These are phyloP conservation scores for Toxotes jaculatrix DNA, from an alignment of 2,113 vertebrate genomes.

Conservation along the genomic window DNA sequence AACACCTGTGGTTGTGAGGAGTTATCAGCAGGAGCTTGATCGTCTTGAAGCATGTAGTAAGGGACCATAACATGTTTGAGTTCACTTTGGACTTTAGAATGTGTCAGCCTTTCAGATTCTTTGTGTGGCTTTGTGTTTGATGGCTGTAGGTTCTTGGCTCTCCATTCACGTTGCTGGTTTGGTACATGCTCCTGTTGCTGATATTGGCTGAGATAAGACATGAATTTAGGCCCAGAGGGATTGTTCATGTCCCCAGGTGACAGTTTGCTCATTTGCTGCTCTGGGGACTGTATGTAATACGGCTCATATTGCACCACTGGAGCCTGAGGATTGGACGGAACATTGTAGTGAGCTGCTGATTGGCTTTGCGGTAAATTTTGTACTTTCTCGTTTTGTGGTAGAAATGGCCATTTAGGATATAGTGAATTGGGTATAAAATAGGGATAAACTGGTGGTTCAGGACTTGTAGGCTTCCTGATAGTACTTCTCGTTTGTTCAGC, in stretches of 20 bases:
- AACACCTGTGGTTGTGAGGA: not conserved
- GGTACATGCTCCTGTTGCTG: not conserved
- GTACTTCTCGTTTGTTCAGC: not conserved
- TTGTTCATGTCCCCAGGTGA: not conserved
- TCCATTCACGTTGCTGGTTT: not conserved
- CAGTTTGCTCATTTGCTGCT: not conserved
- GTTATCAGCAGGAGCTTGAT: slow-evolving; percentile 5
- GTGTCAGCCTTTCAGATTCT: not conserved
- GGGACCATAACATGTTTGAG: not conserved
- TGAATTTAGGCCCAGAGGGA: not conserved
- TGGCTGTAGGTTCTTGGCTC: not conserved
- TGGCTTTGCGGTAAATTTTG: not conserved
- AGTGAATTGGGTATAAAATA: not conserved
- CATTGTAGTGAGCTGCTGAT: not conserved
- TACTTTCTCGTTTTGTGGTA: not conserved
- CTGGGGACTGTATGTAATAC: not conserved
- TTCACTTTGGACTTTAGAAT: not conserved
- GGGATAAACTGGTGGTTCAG: not conserved
- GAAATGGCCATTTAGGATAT: not conserved
- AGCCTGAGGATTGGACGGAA: not conserved
- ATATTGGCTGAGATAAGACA: not conserved
- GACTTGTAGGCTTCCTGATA: not conserved
- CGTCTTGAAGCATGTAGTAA: slow-evolving; percentile 44
- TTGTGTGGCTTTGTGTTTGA: not conserved
- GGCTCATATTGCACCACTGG: not conserved